phyloP scores from a whole-genome alignment of 1,140 invertebrate species.

The Diabrotica virgifera region DNA sequence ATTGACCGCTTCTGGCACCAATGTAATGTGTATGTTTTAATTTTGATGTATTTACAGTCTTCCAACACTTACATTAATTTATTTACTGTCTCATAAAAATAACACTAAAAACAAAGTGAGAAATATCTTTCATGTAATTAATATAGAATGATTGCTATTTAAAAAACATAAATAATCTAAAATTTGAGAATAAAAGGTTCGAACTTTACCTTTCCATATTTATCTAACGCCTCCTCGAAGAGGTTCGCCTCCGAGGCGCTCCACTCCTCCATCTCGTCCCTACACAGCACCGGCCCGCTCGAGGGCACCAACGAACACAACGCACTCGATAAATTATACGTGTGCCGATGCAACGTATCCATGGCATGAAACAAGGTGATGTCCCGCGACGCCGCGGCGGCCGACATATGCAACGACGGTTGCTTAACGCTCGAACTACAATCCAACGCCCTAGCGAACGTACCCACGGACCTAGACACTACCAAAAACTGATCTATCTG shows the following conservation, averaged over 20 bases:
- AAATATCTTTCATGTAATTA: no score
- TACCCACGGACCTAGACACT: constrained; percentile 95
- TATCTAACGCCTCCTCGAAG: constrained; percentile 98
- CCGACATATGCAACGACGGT: constrained; percentile 97
- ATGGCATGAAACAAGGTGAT: constrained; percentile 99
- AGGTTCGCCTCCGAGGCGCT: constrained; percentile 97
- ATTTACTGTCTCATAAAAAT: no score
- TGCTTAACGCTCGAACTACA: constrained; percentile 97
- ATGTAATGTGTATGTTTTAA: no score
- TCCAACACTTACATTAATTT: no score
- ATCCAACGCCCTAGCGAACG: constrained; percentile 96
- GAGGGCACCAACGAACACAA: constrained; percentile 92
- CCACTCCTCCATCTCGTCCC: constrained; percentile 99
- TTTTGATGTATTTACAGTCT: no score
- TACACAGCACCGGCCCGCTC: constrained; percentile 92
- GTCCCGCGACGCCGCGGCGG: constrained; percentile 96
- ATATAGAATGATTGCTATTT: no score
- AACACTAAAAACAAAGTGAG: no score
- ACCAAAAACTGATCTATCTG: constrained; percentile 99
- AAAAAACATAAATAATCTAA: no score
- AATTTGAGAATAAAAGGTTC: background rate
- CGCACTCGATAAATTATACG: constrained; percentile 88
- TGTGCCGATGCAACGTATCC: constrained; percentile 89
- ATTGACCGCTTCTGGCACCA: no score
- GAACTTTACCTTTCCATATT: constrained; percentile 81